phyloP scores from a whole-genome alignment of 2,113 vertebrate genomes.

The Acanthochromis polyacanthus region DNA sequence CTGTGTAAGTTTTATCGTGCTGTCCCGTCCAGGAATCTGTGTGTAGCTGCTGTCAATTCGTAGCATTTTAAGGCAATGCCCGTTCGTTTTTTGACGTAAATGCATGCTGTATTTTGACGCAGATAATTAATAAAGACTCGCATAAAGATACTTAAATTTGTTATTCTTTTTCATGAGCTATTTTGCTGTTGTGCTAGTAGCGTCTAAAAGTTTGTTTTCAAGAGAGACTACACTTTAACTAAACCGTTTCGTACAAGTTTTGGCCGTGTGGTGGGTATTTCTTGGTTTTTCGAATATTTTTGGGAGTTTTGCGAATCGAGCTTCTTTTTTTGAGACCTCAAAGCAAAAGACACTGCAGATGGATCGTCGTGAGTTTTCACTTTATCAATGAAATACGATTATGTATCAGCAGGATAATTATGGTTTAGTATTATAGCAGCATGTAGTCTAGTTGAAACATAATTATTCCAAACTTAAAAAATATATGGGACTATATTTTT shows the following conservation, averaged over 20 bases:
- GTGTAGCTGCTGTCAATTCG: background rate
- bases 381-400: no score
- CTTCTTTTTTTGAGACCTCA: background rate
- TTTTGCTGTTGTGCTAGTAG: background rate
- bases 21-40: conserved; percentile 20
- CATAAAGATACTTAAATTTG: no score
- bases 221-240: background rate
- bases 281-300: background rate
- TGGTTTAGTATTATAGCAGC: no score
- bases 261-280: background rate
- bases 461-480: no score
- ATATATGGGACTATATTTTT: no score
- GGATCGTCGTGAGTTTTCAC: no score
- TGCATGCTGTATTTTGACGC: background rate
- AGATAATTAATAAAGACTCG: background rate
- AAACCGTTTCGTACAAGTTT: background rate
- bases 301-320: background rate
- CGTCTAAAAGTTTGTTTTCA: background rate
- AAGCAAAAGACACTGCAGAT: no score
- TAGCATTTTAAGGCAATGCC: background rate
- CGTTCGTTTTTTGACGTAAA: background rate
- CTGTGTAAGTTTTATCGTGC: background rate
- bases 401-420: no score
- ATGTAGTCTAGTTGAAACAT: no score
- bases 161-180: background rate